Evolutionary conservation across 2,888 invertebrate species (phyloP).

Genomic region (Drosophila dives): DNA sequence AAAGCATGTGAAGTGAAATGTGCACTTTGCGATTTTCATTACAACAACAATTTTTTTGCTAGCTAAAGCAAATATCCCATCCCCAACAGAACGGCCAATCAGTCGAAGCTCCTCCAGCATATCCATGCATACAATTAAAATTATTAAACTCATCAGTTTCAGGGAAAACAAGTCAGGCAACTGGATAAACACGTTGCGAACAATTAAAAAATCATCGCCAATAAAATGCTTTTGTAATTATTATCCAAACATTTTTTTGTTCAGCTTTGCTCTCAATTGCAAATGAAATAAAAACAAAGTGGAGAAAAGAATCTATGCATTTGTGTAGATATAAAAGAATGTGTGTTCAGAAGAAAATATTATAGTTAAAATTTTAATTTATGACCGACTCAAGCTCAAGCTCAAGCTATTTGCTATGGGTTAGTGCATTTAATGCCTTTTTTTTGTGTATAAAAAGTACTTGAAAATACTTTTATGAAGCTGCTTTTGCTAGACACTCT

Average conservation of each 20-base stretch:
- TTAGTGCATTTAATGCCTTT: conserved; percentile 47
- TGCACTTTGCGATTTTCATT: conserved; percentile 21
- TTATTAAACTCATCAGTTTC: conserved; percentile 70
- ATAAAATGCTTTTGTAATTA: conserved; percentile 62
- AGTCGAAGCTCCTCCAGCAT: conserved; percentile 7
- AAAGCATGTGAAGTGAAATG: conserved; percentile 2
- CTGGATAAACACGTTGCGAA: conserved; percentile 4
- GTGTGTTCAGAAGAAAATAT: conserved; percentile 24
- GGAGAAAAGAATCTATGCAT: neutral
- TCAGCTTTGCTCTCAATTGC: conserved; percentile 34
- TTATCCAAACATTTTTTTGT: conserved; percentile 35
- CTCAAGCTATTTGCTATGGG: conserved; percentile 11
- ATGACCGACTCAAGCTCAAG: conserved; percentile 42
- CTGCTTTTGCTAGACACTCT: conserved; percentile 47
- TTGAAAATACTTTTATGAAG: conserved; percentile 49
- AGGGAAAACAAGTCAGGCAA: conserved; percentile 48
- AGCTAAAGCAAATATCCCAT: conserved; percentile 35
- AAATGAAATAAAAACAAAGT: conserved; percentile 67
- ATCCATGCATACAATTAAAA: conserved; percentile 51
- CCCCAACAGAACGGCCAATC: conserved; percentile 4
- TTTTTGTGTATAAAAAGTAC: conserved; percentile 62
- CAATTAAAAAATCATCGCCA: conserved; percentile 60
- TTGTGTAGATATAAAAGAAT: conserved; percentile 7
- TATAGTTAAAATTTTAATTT: conserved; percentile 42
- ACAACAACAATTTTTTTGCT: conserved; percentile 11